Conservation (phyloP, 2,888 invertebrate species). For the Ectemnius lituratus region DNA sequence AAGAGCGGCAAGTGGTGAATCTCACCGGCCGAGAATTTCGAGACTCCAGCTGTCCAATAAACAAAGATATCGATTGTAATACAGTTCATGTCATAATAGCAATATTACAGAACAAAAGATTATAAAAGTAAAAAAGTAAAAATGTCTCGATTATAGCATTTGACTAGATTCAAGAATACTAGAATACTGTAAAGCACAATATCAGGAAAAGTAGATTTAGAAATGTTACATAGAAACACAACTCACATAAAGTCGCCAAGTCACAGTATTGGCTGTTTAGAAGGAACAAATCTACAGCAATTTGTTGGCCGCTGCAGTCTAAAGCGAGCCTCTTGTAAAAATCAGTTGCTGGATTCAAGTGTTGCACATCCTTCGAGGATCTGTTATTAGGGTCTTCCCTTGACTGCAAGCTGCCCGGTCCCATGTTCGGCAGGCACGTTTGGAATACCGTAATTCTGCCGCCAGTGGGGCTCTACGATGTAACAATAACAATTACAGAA, state of each 20-base stretch:
- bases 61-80: no score
- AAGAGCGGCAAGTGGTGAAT: slow-evolving; percentile 96
- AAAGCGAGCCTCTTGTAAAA: slow-evolving; percentile 97
- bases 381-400: slow-evolving; percentile 93
- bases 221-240: slow-evolving; percentile 11
- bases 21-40: slow-evolving; percentile 96
- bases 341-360: slow-evolving; percentile 96
- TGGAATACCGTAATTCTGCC: slow-evolving; percentile 97
- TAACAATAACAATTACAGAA: not conserved
- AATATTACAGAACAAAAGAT: no score
- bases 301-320: slow-evolving; percentile 97
- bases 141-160: no score
- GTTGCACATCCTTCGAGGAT: slow-evolving; percentile 88
- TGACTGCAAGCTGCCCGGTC: slow-evolving; percentile 89
- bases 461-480: slow-evolving; percentile 89
- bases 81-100: slow-evolving; percentile 14
- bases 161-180: no score
- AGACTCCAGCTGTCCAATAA: slow-evolving; percentile 87
- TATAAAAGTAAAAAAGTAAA: no score
- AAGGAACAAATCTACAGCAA: slow-evolving; percentile 96
- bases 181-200: no score
- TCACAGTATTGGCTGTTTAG: slow-evolving; percentile 96
- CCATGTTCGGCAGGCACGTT: slow-evolving; percentile 90
- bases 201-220: slow-evolving; percentile 20
- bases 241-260: slow-evolving; percentile 91